Base-by-base conservation (phyloP, 1,140 invertebrate species). In the Papilio polytes region DNA sequence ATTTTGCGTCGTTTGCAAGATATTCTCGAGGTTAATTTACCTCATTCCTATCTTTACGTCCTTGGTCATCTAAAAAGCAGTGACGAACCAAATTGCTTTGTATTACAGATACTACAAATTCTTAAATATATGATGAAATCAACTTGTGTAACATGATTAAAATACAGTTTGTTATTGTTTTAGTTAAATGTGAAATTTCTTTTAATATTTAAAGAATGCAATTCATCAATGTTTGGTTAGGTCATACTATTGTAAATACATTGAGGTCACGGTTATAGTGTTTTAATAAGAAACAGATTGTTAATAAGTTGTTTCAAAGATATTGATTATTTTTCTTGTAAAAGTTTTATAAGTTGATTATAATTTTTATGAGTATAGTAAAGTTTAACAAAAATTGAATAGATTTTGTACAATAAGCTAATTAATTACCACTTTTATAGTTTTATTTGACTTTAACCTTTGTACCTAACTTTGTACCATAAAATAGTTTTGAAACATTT, bases 1-100 rank as follows among this genome's bases (percentile, higher is more conserved):
- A 66, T 79, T 80, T 80, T 83, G 41, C 73, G 76, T 82, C 56
- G 81, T 84, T 53, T 44, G 56, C 59, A 66, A 44, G 56, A 22
- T 66, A 63, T 31, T 66, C 31, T 66, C 53, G n/a, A 44, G 46
- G 63, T 59, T 80, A 66, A 80, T 80, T 80, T 84, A 20, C 46
- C 46, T 74, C 41, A 73, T 74, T 82, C 73, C 77, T 82, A 82
- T 78, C 76, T 44, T 7, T 36, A 48, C 48, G 59, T 59, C 77
- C 77, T 78, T 66, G 77, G 22, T 9, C 53, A 66, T 22, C 22
- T 78, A 31, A 26, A n/a, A 59, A 26, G 48, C 9, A 77, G 20
- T 78, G 76, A 78, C 76, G 36, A 66, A 78, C 56, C 9, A 44
- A 59, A 63, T 63, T 78, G 66, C 63, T 78, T 59, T 66, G 53